Evolutionary conservation across 2,113 vertebrate genomes (phyloP).

Genomic region (Redunca redunca): DNA sequence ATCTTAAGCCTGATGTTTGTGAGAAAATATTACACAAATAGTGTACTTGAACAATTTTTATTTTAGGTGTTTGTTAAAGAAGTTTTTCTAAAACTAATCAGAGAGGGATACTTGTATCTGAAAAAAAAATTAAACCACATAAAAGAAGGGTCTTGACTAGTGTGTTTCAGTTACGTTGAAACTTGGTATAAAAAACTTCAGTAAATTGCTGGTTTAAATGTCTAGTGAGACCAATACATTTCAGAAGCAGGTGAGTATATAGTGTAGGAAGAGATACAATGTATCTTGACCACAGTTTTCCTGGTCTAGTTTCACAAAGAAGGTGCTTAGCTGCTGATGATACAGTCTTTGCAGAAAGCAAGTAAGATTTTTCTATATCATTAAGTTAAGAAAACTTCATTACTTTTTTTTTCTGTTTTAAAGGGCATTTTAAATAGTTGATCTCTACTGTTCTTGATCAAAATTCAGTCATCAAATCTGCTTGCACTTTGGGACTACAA

Average conservation of each 20-base stretch:
- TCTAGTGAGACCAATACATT: not conserved
- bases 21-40: not conserved
- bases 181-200: not conserved
- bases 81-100: not conserved
- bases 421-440: not conserved
- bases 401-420: not conserved
- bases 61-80: slow-evolving; percentile 5
- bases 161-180: not conserved
- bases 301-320: not conserved
- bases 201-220: not conserved
- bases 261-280: not conserved
- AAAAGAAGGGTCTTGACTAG: not conserved
- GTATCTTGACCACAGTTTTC: not conserved
- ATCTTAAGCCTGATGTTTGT: not conserved
- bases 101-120: not conserved
- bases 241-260: not conserved
- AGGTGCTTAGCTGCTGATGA: not conserved
- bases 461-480: not conserved
- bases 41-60: not conserved
- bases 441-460: not conserved
- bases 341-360: not conserved
- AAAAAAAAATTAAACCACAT: not conserved
- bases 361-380: not conserved
- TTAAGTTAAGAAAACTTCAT: not conserved
- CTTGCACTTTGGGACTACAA: not conserved